Base-by-base conservation (phyloP, 1,140 invertebrate species). In the Euwallacea fornicatus region DNA sequence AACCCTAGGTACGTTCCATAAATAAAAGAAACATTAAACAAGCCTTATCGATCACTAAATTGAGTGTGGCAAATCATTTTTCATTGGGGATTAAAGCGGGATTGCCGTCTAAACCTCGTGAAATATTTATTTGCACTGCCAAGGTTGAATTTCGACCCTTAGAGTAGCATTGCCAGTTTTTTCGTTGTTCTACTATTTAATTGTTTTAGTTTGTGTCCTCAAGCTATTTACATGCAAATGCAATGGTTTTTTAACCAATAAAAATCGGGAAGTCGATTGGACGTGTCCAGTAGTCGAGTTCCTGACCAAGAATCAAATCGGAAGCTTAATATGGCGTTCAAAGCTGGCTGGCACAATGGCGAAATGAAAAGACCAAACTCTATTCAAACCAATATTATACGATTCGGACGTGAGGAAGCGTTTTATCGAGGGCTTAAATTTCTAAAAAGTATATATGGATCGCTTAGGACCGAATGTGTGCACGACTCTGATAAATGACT, bases 261-360 rank as follows among this genome's bases (percentile, higher is more conserved):
- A 50, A 50, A 50, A 50, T 50, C 9, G 46, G 46, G 13, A 11
- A 50, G 46, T 50, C 13, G 9, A 50, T 50, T 46, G 41, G 60
- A 69, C 66, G 66, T 69, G 66, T 54, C 13, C 16, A 7, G 43
- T 42, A n/a, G 13, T 47, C 43, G 43, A 41, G 58, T 60, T 60
- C 66, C 66, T 69, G 66, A 69, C 66, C 44, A 50, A 69, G 66
- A 68, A 60, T 69, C 58, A 61, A 69, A 41, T 69, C 66, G 66
- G 46, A 53, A 68, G 66, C 66, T 69, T 69, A 69, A 69, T n/a
- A 60, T 54, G 50, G 43, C 43, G 16, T 61, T 47, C 59, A 61
- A 68, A 61, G 66, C 66, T 33, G 66, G 56, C 11, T 59, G 53
- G 66, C 53, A 69, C 59, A 69, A 69, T 69, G 54, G 46, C 42